Evolutionary conservation across 1,140 invertebrate species (phyloP).

Genomic region (Akabosia matsudoensis): DNA sequence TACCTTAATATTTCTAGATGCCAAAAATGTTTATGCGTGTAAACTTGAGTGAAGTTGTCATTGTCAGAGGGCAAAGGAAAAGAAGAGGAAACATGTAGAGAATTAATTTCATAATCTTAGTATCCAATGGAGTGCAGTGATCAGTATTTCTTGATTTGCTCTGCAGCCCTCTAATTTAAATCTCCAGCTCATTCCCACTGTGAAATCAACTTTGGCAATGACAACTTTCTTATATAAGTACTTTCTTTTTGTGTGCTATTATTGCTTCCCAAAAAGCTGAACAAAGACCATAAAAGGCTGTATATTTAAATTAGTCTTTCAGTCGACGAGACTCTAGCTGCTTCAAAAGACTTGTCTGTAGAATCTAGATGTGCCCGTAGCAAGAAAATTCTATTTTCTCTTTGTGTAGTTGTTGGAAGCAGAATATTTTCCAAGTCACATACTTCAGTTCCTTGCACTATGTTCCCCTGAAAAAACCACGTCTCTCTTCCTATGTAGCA

Average conservation of each 20-base stretch:
- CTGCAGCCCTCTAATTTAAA: not conserved
- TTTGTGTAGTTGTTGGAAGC: not conserved
- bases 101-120: not conserved
- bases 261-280: not conserved
- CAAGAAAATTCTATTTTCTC: not conserved
- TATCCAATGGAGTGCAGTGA: not conserved
- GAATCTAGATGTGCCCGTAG: not conserved
- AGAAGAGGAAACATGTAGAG: not conserved
- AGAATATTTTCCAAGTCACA: not conserved
- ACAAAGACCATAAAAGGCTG: not conserved
- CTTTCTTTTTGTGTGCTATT: not conserved
- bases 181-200: not conserved
- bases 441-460: not conserved
- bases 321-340: not conserved
- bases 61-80: no score
- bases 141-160: conserved; percentile 6
- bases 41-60: no score
- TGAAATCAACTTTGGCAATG: no score
- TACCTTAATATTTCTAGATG: no score
- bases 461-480: not conserved
- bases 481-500: not conserved
- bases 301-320: conserved; percentile 8
- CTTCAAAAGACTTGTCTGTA: not conserved
- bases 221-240: not conserved
- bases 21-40: no score